Conservation (phyloP, 2,113 vertebrate species). For the Rafetus swinhoei region DNA sequence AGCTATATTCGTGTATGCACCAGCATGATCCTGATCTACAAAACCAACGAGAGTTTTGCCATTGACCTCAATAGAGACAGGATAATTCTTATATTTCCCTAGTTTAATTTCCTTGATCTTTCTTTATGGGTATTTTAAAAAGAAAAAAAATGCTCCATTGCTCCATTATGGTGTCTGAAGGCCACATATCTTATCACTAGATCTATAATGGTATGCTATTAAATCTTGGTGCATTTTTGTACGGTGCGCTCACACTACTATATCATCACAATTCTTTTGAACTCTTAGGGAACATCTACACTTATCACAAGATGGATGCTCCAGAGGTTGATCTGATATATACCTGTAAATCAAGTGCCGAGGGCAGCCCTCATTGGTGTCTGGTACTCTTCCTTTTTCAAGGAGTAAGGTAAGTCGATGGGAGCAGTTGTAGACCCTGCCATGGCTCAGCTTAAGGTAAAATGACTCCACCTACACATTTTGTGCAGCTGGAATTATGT, state of each 20-base stretch:
- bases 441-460: too few relatives aligned
- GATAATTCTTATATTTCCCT: not conserved
- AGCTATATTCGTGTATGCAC: not conserved
- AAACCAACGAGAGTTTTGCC: not conserved
- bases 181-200: not conserved
- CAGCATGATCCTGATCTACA: not conserved
- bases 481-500: too few relatives aligned
- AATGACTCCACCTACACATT: too few relatives aligned
- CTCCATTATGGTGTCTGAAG: not conserved
- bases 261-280: not conserved
- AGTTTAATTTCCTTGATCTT: not conserved
- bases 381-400: too few relatives aligned
- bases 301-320: too few relatives aligned
- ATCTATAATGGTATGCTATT: not conserved
- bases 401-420: too few relatives aligned
- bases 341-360: too few relatives aligned
- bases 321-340: too few relatives aligned
- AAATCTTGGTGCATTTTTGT: not conserved
- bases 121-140: not conserved
- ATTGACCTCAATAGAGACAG: not conserved
- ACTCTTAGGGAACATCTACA: too few relatives aligned
- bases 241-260: not conserved
- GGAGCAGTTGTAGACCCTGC: too few relatives aligned
- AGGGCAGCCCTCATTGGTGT: too few relatives aligned
- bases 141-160: not conserved